phyloP scores from a whole-genome alignment of 2,888 invertebrate species.

The Tenthredo mesomela region DNA sequence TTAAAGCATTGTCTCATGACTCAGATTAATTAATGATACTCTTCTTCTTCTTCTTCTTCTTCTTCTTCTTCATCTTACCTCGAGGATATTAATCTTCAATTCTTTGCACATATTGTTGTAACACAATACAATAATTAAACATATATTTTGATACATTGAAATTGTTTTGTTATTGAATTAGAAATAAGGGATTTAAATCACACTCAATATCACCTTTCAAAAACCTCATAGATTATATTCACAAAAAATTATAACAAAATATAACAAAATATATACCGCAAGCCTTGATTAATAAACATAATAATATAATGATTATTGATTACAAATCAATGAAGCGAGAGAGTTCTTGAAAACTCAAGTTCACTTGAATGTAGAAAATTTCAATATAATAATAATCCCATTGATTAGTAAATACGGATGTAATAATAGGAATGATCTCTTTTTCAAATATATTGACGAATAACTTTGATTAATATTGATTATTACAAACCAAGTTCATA shows the following conservation, averaged over 20 bases:
- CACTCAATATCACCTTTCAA: background rate
- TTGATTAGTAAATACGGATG: background rate
- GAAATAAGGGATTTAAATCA: background rate
- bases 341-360: background rate
- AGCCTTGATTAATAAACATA: background rate
- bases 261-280: background rate
- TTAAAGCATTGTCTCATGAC: conserved; percentile 38
- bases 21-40: background rate
- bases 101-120: background rate
- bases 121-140: background rate
- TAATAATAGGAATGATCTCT: background rate
- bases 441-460: background rate
- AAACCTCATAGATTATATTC: background rate
- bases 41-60: background rate
- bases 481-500: background rate
- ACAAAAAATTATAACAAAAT: background rate
- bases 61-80: background rate
- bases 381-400: background rate
- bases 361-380: background rate
- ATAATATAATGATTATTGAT: background rate
- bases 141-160: background rate
- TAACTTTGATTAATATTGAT: background rate
- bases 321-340: background rate
- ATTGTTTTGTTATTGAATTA: background rate
- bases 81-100: background rate